These are phyloP conservation scores for Diaphora mendica DNA, from an alignment of 2,888 invertebrate species.

Conservation along the genomic window DNA sequence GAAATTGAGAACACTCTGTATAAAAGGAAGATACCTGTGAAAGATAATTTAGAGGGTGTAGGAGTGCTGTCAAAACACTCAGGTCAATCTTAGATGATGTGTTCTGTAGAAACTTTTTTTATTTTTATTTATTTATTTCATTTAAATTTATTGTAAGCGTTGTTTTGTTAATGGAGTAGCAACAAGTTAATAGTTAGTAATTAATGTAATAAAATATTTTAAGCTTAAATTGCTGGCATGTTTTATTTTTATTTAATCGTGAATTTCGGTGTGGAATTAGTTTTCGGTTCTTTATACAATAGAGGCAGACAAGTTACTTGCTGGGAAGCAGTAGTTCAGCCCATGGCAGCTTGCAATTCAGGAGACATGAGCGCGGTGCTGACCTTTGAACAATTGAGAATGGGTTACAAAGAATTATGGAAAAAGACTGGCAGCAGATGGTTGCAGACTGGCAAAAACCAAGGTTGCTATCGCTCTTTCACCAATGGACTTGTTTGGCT, in stretches of 20 bases:
- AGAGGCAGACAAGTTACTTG: too few species aligned
- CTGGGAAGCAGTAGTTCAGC: too few species aligned
- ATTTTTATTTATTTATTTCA: neutral
- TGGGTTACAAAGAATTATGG: too few species aligned
- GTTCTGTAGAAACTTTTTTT: neutral
- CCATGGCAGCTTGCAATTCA: too few species aligned
- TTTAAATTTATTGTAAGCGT: neutral
- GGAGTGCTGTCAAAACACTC: neutral
- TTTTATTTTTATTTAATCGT: neutral
- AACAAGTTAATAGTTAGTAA: neutral
- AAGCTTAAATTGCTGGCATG: neutral
- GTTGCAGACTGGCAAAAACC: too few species aligned
- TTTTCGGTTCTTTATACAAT: too few species aligned
- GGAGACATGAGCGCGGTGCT: too few species aligned
- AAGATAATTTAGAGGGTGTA: neutral
- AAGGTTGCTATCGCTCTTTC: too few species aligned
- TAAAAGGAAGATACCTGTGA: constrained; percentile 25
- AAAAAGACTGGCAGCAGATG: too few species aligned
- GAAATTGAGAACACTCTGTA: constrained; percentile 84
- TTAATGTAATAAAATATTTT: neutral
- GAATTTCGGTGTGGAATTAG: too few species aligned
- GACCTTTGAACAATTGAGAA: too few species aligned
- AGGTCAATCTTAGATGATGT: neutral
- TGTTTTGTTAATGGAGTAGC: neutral
- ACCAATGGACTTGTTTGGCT: too few species aligned